A percentile compares a stretch with the other conserved stretches of the same genome.
These are phyloP conservation scores for Phrynocephalus vlangalii DNA, from an alignment of 2,797 vertebrate genomes.

Conservation along the genomic window DNA sequence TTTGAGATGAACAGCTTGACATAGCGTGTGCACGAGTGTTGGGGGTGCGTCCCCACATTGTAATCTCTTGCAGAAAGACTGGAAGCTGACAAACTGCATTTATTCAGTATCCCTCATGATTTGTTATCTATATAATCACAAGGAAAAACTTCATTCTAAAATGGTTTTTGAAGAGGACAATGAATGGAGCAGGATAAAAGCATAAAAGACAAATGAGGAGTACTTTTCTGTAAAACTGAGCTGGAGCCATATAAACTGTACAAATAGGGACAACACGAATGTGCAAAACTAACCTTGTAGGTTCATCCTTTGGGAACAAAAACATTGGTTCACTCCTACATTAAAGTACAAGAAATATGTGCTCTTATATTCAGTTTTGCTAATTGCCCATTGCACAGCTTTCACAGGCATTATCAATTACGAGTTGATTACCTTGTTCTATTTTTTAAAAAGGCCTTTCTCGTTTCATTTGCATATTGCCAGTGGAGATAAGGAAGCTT, in stretches of 20 bases:
- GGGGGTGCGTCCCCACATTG: neutral
- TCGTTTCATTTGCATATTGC: slow-evolving; percentile 6
- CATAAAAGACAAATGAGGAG: neutral
- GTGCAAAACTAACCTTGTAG: neutral
- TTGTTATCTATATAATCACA: neutral
- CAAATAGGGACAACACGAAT: neutral
- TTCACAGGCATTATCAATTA: slow-evolving; percentile 2
- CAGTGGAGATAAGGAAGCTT: neutral
- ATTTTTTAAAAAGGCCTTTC: neutral
- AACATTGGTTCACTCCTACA: neutral
- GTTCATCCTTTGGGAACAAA: neutral
- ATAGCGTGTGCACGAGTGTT: neutral
- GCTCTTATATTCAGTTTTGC: neutral
- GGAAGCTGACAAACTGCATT: neutral
- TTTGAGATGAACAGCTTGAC: neutral
- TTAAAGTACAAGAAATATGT: neutral
- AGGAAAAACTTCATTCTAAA: neutral
- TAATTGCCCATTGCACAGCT: neutral
- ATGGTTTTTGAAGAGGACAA: neutral
- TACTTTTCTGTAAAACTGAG: neutral
- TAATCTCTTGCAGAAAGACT: neutral
- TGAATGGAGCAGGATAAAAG: neutral
- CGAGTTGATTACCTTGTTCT: slow-evolving; percentile 1
- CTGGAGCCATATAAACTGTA: neutral
- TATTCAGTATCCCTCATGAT: neutral